These are phyloP conservation scores for Phoronis australis DNA, from an alignment of 2,888 invertebrate species.

Conservation along the genomic window DNA sequence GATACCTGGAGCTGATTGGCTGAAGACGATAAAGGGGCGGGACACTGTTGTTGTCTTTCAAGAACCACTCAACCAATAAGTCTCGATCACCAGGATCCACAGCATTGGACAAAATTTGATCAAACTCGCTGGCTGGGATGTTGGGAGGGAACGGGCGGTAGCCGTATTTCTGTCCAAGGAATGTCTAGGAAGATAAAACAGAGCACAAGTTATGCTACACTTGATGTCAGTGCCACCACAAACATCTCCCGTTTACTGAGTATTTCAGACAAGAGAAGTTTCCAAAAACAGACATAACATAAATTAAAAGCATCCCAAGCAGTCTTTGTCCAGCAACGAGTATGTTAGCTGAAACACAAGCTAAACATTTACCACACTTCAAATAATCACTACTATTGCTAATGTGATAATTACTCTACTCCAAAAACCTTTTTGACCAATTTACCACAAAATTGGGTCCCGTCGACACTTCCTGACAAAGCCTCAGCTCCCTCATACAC, in stretches of 20 bases:
- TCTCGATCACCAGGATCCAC: not conserved
- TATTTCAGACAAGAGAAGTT: too few species aligned
- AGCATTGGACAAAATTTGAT: not conserved
- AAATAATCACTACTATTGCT: too few species aligned
- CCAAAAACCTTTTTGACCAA: too few species aligned
- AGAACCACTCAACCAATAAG: not conserved
- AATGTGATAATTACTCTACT: too few species aligned
- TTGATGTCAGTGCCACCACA: too few species aligned
- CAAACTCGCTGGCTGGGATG: not conserved
- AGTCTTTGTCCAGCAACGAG: too few species aligned
- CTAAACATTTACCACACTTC: too few species aligned
- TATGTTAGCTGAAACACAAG: too few species aligned
- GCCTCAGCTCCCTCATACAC: constrained; percentile 32
- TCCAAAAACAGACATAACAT: too few species aligned
- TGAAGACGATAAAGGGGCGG: not conserved
- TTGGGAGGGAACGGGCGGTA: constrained; percentile 5
- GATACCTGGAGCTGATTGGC: constrained; percentile 3
- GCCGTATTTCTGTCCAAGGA: constrained; percentile 5
- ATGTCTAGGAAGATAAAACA: constrained; percentile 2
- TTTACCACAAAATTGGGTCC: constrained; percentile 42
- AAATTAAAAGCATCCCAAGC: too few species aligned
- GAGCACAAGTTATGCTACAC: too few species aligned
- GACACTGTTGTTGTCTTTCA: not conserved
- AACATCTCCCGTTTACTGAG: too few species aligned
- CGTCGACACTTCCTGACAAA: constrained; percentile 31